Evolutionary conservation across 1,140 invertebrate genomes (phyloP).

Genomic region (Drosophila arawakana): DNA sequence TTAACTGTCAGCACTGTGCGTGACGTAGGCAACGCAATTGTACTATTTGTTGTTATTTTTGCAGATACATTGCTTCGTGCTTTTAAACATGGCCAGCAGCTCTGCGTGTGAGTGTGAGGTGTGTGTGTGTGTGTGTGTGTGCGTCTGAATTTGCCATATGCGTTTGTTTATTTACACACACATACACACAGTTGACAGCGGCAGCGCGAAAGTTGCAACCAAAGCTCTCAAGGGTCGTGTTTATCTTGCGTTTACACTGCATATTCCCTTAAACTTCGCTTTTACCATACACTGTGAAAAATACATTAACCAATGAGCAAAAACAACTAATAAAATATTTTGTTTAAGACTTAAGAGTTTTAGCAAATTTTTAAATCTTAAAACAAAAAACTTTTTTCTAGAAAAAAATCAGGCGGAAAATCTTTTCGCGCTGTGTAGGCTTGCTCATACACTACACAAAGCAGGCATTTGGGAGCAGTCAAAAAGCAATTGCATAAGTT

Average conservation of each 20-base stretch:
- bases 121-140: slow-evolving; percentile 16
- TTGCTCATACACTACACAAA: not conserved
- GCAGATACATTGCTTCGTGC: slow-evolving; percentile 32
- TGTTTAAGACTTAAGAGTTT: too few relatives aligned
- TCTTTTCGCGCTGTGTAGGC: not conserved
- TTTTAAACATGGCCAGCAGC: slow-evolving; percentile 46
- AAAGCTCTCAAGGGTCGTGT: slow-evolving; percentile 68
- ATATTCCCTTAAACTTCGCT: slow-evolving; percentile 69
- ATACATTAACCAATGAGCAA: not conserved
- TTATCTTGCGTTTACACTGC: slow-evolving; percentile 73
- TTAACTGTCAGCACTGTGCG: not conserved
- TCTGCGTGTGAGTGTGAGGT: slow-evolving; percentile 11
- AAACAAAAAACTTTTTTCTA: too few relatives aligned
- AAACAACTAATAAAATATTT: too few relatives aligned
- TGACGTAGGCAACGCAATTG: slow-evolving; percentile 26
- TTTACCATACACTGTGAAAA: slow-evolving; percentile 11
- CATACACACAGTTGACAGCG: slow-evolving; percentile 38
- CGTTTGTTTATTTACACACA: slow-evolving; percentile 57
- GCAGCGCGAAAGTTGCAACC: slow-evolving; percentile 47
- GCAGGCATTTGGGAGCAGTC: not conserved
- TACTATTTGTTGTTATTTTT: slow-evolving; percentile 15
- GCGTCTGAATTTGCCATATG: slow-evolving; percentile 38
- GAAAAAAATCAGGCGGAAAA: too few relatives aligned
- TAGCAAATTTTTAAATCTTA: not conserved
- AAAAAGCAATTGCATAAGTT: not conserved